Conservation (phyloP, 2,797 vertebrate genomes). For the Limnodromus scolopaceus region DNA sequence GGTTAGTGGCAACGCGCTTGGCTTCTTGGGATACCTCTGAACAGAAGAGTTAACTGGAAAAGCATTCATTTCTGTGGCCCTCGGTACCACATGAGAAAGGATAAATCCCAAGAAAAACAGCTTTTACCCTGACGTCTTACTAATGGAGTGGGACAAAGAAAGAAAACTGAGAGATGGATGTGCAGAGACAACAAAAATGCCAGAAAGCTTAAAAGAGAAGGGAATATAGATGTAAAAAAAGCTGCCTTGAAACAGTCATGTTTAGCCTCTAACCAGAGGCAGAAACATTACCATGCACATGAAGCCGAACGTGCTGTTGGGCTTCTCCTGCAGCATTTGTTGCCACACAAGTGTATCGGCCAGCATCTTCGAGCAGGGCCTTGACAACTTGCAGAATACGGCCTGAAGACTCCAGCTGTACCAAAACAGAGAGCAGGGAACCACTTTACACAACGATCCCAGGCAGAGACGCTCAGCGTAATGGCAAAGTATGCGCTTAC, state of each 20-base stretch:
- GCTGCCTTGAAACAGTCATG: not conserved
- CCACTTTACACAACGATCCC: not conserved
- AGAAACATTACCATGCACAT: constrained; percentile 89
- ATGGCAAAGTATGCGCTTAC: not conserved
- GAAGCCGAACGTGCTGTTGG: constrained; percentile 86
- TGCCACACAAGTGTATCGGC: constrained; percentile 92
- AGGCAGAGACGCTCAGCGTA: not conserved
- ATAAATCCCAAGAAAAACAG: not conserved
- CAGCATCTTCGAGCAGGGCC: constrained; percentile 87
- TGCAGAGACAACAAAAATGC: not conserved
- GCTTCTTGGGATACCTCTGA: not conserved
- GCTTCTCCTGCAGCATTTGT: constrained; percentile 95
- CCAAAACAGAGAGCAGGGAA: constrained; percentile 55
- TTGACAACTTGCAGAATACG: constrained; percentile 85
- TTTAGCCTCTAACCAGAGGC: not conserved
- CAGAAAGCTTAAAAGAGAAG: not conserved
- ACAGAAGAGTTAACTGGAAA: not conserved
- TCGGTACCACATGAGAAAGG: not conserved
- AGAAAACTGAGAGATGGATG: not conserved
- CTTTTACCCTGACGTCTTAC: not conserved
- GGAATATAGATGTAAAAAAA: not conserved
- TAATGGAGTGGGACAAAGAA: not conserved
- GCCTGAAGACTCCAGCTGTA: constrained; percentile 91
- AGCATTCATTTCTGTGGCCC: not conserved
- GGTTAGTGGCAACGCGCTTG: not conserved